phyloP scores from a whole-genome alignment of 2,888 invertebrate species.

The Holacanthella duospinosa region DNA sequence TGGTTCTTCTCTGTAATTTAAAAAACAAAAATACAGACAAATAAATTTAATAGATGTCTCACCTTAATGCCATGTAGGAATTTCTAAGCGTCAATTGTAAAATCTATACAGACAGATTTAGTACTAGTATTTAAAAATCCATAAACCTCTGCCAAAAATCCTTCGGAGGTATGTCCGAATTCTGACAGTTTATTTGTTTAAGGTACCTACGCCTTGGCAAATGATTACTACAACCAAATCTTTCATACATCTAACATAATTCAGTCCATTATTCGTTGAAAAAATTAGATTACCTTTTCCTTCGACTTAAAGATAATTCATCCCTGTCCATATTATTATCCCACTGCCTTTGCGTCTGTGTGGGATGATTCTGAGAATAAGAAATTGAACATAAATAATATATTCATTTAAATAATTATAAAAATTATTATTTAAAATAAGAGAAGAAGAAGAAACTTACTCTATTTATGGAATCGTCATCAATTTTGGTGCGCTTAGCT shows the following conservation, averaged over 20 bases:
- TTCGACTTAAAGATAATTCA: conserved; percentile 23
- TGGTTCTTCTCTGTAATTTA: conserved; percentile 56
- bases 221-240: no score
- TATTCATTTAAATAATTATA: neutral
- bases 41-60: conserved; percentile 43
- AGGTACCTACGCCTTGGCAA: no score
- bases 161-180: no score
- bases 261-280: no score
- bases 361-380: conserved; percentile 30
- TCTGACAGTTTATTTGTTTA: no score
- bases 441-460: conserved; percentile 4
- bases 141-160: no score
- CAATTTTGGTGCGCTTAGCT: conserved; percentile 19
- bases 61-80: neutral
- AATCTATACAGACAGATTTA: no score
- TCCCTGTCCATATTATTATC: conserved; percentile 35
- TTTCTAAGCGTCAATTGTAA: no score
- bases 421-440: neutral
- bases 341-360: conserved; percentile 33
- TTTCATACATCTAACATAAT: no score
- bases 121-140: no score
- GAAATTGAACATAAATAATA: neutral
- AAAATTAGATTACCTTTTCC: conserved; percentile 37
- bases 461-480: conserved; percentile 17
- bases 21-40: conserved; percentile 6